Conservation (phyloP, 2,113 vertebrate species). For the Ibidorhyncha struthersii region DNA sequence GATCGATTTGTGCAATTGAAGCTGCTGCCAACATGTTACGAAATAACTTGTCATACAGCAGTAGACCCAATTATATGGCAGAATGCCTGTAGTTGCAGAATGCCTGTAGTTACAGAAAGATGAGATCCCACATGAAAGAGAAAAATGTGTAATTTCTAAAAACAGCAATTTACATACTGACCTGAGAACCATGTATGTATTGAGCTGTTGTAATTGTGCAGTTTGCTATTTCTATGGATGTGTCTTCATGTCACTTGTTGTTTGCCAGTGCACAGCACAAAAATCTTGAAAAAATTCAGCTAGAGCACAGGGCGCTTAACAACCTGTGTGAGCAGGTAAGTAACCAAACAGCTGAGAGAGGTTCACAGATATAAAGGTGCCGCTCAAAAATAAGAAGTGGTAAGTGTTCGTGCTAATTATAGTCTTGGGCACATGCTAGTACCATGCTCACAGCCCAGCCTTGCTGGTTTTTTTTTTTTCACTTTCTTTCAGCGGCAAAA, state of each 20-base stretch:
- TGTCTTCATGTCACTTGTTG: neutral
- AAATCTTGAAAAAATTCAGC: neutral
- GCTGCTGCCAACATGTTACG: neutral
- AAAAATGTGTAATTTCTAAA: constrained; percentile 13
- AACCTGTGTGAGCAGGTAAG: neutral
- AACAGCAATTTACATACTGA: constrained; percentile 6
- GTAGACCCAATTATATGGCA: neutral
- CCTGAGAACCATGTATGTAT: neutral
- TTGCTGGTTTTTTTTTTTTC: neutral
- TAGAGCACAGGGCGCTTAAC: neutral
- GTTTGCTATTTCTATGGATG: neutral
- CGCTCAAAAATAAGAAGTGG: constrained; percentile 8
- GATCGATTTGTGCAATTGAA: constrained; percentile 8
- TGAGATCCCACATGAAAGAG: neutral
- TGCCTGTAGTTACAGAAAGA: neutral
- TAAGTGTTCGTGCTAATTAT: neutral
- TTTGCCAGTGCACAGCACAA: neutral
- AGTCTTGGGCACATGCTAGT: neutral
- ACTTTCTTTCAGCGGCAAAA: neutral
- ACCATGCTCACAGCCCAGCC: neutral
- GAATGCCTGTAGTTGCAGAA: neutral
- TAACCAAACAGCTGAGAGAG: neutral
- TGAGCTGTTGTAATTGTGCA: neutral
- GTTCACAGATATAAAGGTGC: neutral
- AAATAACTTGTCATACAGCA: constrained; percentile 8